Conservation (phyloP, 2,888 invertebrate genomes). For the Cryptocephalus primarius region DNA sequence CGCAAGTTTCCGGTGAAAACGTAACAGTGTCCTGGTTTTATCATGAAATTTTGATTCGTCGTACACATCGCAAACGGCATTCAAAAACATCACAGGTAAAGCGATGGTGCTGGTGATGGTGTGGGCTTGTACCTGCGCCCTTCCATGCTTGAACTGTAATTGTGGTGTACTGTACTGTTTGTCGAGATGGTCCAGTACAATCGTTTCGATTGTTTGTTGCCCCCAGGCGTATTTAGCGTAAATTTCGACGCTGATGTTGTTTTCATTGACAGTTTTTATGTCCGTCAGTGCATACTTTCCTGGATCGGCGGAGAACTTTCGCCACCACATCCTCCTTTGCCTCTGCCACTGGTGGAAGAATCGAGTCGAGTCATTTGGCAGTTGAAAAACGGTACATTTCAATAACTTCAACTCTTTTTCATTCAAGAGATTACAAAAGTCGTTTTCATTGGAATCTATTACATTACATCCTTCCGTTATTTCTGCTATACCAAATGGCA, state of each 20-base stretch:
- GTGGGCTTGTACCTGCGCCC: slow-evolving; percentile 30
- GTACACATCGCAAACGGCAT: slow-evolving; percentile 47
- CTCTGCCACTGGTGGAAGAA: slow-evolving; percentile 66
- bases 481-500: slow-evolving; percentile 40
- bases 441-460: slow-evolving; percentile 3
- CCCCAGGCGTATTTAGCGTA: slow-evolving; percentile 54
- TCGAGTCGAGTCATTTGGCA: slow-evolving; percentile 44
- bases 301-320: slow-evolving; percentile 65
- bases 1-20: slow-evolving; percentile 59
- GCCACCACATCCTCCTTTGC: slow-evolving; percentile 77
- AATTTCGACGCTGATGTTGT: slow-evolving; percentile 46
- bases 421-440: slow-evolving; percentile 17
- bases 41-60: slow-evolving; percentile 41
- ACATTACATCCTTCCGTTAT: slow-evolving; percentile 12
- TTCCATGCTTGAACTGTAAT: slow-evolving; percentile 32
- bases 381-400: slow-evolving; percentile 37
- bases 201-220: slow-evolving; percentile 49
- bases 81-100: slow-evolving; percentile 43
- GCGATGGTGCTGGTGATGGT: slow-evolving; percentile 40
- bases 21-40: slow-evolving; percentile 37
- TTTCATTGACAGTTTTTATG: slow-evolving; percentile 37
- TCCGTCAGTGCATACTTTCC: slow-evolving; percentile 57
- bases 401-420: slow-evolving; percentile 22
- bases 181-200: slow-evolving; percentile 23
- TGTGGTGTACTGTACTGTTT: neutral